Conservation (phyloP, 2,797 vertebrate species). For the Ctenochaetus hawaiiensis region DNA sequence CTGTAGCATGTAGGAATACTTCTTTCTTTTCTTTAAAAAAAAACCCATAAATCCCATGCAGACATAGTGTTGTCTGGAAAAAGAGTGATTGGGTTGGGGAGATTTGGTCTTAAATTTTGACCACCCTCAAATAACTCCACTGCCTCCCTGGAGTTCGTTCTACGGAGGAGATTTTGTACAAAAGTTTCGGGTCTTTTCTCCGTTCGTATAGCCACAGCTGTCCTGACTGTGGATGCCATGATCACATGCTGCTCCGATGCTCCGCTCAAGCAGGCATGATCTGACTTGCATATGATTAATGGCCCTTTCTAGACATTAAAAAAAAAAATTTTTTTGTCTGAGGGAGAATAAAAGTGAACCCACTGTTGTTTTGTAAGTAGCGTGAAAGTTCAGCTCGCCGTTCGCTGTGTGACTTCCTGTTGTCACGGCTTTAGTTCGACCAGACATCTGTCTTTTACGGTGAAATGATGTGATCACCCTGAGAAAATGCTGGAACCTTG, state of each 20-base stretch:
- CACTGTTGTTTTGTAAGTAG: constrained; percentile 11
- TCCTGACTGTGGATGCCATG: constrained; percentile 35
- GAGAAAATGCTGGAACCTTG: constrained; percentile 57
- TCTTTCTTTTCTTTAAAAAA: neutral
- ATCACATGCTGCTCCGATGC: constrained; percentile 20
- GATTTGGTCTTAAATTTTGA: constrained; percentile 49
- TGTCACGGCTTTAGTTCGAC: constrained; percentile 28
- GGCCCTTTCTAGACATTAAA: constrained; percentile 7
- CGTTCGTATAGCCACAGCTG: constrained; percentile 38
- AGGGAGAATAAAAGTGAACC: constrained; percentile 17
- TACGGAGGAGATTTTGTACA: constrained; percentile 37
- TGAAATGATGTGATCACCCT: constrained; percentile 58
- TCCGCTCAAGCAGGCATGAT: constrained; percentile 24
- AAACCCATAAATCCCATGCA: constrained; percentile 45
- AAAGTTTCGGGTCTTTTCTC: neutral
- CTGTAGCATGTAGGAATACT: constrained; percentile 34
- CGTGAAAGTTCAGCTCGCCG: neutral
- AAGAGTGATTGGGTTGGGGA: constrained; percentile 32
- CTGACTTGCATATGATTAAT: constrained; percentile 30
- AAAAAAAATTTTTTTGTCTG: constrained; percentile 8
- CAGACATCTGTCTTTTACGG: constrained; percentile 63
- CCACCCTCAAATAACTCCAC: constrained; percentile 64
- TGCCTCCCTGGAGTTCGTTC: constrained; percentile 49
- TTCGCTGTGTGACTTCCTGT: constrained; percentile 32
- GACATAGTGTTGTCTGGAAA: constrained; percentile 59